Evolutionary conservation across 2,797 vertebrate genomes (phyloP).

Genomic region (Allobates femoralis): DNA sequence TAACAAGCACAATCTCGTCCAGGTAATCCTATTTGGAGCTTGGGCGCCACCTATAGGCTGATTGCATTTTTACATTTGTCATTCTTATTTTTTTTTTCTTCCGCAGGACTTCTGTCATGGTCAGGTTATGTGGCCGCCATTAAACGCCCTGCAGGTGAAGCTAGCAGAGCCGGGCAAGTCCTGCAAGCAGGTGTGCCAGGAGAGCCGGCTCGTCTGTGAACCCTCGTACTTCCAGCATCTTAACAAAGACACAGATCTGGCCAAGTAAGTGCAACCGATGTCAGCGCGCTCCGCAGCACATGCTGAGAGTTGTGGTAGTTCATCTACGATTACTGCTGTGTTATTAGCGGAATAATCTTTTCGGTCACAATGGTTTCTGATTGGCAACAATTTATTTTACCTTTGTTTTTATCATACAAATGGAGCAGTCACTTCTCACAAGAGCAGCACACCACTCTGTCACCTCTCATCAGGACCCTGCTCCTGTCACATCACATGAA

Average conservation of each 20-base stretch:
- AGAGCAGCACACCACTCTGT: background rate
- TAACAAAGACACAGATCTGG: constrained; percentile 95
- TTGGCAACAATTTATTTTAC: too few species aligned
- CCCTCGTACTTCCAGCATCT: constrained; percentile 98
- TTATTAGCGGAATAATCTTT: too few species aligned
- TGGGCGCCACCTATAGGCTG: background rate
- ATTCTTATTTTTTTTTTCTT: constrained; percentile 41
- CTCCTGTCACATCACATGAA: background rate
- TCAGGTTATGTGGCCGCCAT: constrained; percentile 98
- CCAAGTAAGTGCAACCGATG: constrained; percentile 77
- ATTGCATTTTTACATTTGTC: too few species aligned
- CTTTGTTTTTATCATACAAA: too few species aligned
- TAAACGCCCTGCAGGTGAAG: constrained; percentile 90
- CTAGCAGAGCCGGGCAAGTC: constrained; percentile 87
- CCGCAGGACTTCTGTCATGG: constrained; percentile 96
- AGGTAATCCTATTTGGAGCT: background rate
- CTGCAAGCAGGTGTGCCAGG: constrained; percentile 97
- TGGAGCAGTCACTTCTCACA: background rate
- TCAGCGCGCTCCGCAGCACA: background rate
- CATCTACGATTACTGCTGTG: background rate
- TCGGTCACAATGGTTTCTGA: too few species aligned
- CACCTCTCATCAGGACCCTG: background rate
- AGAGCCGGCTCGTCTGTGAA: constrained; percentile 96
- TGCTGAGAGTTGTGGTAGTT: background rate
- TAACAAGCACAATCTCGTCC: background rate